Evolutionary conservation across 2,113 vertebrate species (phyloP).

Genomic region (Apistogramma diplotaenia): DNA sequence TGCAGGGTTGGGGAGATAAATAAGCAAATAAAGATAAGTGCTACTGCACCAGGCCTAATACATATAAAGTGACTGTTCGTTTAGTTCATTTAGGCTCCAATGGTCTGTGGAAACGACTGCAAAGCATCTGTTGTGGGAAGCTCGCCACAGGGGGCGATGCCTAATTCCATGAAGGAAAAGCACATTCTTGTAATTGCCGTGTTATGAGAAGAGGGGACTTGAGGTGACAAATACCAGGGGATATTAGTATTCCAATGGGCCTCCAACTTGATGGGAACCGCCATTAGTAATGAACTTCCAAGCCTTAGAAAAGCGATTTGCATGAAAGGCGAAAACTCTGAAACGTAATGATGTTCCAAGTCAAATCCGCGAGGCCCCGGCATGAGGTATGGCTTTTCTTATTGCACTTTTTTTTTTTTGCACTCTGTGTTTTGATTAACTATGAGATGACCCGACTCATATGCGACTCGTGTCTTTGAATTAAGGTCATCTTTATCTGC

Average conservation of each 20-base stretch:
- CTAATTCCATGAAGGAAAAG: slow-evolving; percentile 68
- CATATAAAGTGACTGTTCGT: slow-evolving; percentile 67
- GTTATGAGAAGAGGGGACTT: slow-evolving; percentile 47
- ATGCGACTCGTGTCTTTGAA: slow-evolving; percentile 40
- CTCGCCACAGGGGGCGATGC: slow-evolving; percentile 50
- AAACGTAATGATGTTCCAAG: slow-evolving; percentile 66
- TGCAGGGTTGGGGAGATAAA: slow-evolving; percentile 38
- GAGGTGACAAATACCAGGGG: slow-evolving; percentile 53
- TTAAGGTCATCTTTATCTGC: slow-evolving; percentile 48
- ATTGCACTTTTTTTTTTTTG: background rate
- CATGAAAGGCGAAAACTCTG: slow-evolving; percentile 67
- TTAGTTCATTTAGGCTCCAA: slow-evolving; percentile 70
- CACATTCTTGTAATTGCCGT: slow-evolving; percentile 66
- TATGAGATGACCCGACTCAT: slow-evolving; percentile 33
- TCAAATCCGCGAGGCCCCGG: slow-evolving; percentile 54
- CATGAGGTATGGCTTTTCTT: slow-evolving; percentile 23
- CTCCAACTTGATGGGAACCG: slow-evolving; percentile 65
- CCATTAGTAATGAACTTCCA: slow-evolving; percentile 75
- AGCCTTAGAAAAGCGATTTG: slow-evolving; percentile 68
- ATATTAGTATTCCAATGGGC: slow-evolving; percentile 70
- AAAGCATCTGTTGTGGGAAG: slow-evolving; percentile 68
- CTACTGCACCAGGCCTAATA: slow-evolving; percentile 40
- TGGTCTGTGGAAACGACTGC: slow-evolving; percentile 57
- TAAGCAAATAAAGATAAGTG: slow-evolving; percentile 48
- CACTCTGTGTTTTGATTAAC: slow-evolving; percentile 51